Conservation (phyloP, 2,113 vertebrate genomes). For the Cisticola juncidis region DNA sequence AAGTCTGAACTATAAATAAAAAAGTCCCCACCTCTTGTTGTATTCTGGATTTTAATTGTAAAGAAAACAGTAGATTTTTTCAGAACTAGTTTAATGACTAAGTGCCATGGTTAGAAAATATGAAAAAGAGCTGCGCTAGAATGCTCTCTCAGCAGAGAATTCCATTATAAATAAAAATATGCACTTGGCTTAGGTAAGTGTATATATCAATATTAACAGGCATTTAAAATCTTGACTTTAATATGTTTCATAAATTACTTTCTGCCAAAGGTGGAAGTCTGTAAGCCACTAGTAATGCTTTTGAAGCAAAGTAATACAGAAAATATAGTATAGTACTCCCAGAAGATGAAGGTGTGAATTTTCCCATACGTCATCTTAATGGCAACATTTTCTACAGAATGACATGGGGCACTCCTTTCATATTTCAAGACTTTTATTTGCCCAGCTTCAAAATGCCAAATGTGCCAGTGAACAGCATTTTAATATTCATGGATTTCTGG, state of each 20-base stretch:
- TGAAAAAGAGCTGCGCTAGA: neutral
- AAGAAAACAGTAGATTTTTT: neutral
- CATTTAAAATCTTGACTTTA: conserved; percentile 6
- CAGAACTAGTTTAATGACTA: neutral
- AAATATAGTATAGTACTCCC: conserved; percentile 62
- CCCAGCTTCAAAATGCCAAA: conserved; percentile 77
- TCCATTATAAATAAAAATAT: conserved; percentile 18
- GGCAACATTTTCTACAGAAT: conserved; percentile 72
- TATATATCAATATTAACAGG: conserved; percentile 15
- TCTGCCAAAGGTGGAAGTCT: neutral
- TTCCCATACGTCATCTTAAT: conserved; percentile 77
- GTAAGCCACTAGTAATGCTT: conserved; percentile 50
- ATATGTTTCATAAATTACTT: conserved; percentile 15
- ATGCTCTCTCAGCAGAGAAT: neutral
- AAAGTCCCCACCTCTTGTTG: neutral
- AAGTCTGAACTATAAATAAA: neutral
- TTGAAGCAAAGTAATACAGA: conserved; percentile 62
- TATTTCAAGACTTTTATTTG: conserved; percentile 84
- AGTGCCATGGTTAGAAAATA: neutral
- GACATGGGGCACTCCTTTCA: conserved; percentile 72
- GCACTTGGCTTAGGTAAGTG: neutral
- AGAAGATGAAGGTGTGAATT: conserved; percentile 74
- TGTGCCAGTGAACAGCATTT: conserved; percentile 70
- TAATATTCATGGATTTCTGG: conserved; percentile 79
- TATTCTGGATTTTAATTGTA: neutral